Evolutionary conservation across 1,140 invertebrate genomes (phyloP), one percentile per base, ranked within the genome.

Genomic region (Babylonia areolata): DNA sequence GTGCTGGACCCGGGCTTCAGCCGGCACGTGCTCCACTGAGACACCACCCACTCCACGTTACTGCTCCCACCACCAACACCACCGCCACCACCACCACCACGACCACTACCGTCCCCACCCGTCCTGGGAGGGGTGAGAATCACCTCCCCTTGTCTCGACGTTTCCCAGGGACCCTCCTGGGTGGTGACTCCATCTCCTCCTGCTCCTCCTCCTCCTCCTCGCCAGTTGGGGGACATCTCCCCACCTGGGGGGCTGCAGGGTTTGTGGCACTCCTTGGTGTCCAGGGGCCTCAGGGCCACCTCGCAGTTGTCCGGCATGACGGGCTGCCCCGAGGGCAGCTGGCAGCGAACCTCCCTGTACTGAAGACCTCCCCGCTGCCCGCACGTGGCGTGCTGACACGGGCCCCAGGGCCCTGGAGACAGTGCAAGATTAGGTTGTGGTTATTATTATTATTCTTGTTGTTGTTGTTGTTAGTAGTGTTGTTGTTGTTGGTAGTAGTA

Each of bases 71-170:
- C 31, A 40, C 64, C 28, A 64, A 35, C n/a, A n/a, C n/a, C n/a
- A n/a, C n/a, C n/a, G n/a, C n/a, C 0, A 91, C 85, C 28, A 84
- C 84, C 92, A 91, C 92, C n/a, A 88, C 87, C 17, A 92, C 87
- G 15, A n/a, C 86, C 78, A 31, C 35, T 78, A 46, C 35, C 5
- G 9, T 33, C 69, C 1, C 5, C 31, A 40, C 64, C 28, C 42
- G 9, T 51, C 11, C 58, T 23, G 5, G 39, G 64, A 12, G 35
- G 42, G 35, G 78, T 64, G 17, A 78, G 58, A 37, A 85, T 83
- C 46, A 82, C 79, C 40, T 87, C 84, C 35, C 39, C 81, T 33
- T 81, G 77, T 35, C 35, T n/a, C 23, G 40, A 37, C 31, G 37
- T 33, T n/a, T 83, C 80, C 73, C 51, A 51, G 23, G 54, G 51